Conservation (phyloP, 2,888 invertebrate species). For the Mesorhabditis sp. region DNA sequence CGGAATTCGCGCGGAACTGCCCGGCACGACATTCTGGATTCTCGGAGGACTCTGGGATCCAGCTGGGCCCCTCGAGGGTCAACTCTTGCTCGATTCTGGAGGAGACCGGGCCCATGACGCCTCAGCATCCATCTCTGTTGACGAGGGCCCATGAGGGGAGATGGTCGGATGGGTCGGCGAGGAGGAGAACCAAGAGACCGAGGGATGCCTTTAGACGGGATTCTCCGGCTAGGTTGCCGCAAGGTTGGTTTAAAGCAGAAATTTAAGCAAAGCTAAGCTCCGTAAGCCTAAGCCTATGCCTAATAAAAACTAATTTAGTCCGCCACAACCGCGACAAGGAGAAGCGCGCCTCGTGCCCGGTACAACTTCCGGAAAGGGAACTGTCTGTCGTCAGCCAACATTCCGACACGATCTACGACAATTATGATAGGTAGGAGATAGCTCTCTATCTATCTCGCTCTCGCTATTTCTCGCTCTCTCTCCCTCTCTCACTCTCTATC, state of each 20-base stretch:
- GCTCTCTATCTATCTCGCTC: too few species aligned
- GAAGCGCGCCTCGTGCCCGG: background rate
- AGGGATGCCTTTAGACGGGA: slow-evolving; percentile 26
- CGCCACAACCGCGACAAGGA: background rate
- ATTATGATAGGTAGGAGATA: background rate
- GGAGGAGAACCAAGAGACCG: slow-evolving; percentile 17
- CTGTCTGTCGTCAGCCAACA: slow-evolving; percentile 3
- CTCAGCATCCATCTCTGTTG: slow-evolving; percentile 19
- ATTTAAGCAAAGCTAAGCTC: background rate
- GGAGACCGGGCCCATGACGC: background rate
- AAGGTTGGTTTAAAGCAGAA: slow-evolving; percentile 16
- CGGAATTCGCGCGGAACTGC: slow-evolving; percentile 13
- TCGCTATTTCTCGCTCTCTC: too few species aligned
- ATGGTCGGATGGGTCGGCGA: slow-evolving; percentile 43
- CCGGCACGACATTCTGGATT: slow-evolving; percentile 21
- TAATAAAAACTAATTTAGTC: background rate
- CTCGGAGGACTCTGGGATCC: slow-evolving; percentile 18
- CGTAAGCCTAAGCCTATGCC: background rate
- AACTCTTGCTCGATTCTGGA: background rate
- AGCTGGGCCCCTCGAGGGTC: background rate
- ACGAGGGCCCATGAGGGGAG: slow-evolving; percentile 46
- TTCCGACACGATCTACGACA: background rate
- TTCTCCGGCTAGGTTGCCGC: slow-evolving; percentile 35
- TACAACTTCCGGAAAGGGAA: background rate
- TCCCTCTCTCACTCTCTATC: too few species aligned